Conservation (phyloP, 2,888 invertebrate genomes). For the Endomychus coccineus region DNA sequence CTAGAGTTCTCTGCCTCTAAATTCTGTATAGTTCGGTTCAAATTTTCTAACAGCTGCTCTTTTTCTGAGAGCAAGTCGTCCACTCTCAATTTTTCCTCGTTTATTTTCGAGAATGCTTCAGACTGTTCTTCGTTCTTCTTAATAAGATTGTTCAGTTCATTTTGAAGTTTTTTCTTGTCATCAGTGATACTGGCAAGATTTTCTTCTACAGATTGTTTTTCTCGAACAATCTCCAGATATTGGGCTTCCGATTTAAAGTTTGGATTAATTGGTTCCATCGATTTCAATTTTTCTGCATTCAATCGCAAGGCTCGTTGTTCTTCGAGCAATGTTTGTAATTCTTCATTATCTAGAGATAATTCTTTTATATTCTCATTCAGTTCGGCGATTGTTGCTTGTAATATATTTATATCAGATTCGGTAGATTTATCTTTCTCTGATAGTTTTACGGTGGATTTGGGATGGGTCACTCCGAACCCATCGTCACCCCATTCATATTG, state of each 20-base stretch:
- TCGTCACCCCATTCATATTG: slow-evolving; percentile 48
- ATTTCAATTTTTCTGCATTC: slow-evolving; percentile 28
- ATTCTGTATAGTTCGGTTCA: slow-evolving; percentile 28
- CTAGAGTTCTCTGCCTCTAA: slow-evolving; percentile 20
- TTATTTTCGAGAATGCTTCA: slow-evolving; percentile 27
- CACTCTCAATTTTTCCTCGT: slow-evolving; percentile 17
- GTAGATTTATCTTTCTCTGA: slow-evolving; percentile 2
- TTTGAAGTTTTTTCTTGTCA: slow-evolving; percentile 17
- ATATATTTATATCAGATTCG: slow-evolving; percentile 5
- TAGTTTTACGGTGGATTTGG: slow-evolving; percentile 15
- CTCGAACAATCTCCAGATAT: slow-evolving; percentile 22
- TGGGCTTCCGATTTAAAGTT: slow-evolving; percentile 30
- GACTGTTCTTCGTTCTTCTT: slow-evolving; percentile 34
- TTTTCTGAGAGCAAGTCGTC: slow-evolving; percentile 23
- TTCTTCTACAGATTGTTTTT: slow-evolving; percentile 16
- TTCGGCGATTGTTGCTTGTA: slow-evolving; percentile 41
- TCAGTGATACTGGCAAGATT: slow-evolving; percentile 8
- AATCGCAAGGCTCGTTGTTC: slow-evolving; percentile 43
- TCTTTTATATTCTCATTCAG: slow-evolving; percentile 51
- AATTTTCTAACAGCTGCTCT: slow-evolving; percentile 25
- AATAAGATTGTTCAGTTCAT: slow-evolving; percentile 47
- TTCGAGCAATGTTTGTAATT: slow-evolving; percentile 51
- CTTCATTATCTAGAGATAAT: slow-evolving; percentile 55
- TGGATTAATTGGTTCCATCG: slow-evolving; percentile 23
- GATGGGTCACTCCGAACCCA: slow-evolving; percentile 23